phyloP scores from a whole-genome alignment of 2,113 vertebrate species.

The Casuarius casuarius region DNA sequence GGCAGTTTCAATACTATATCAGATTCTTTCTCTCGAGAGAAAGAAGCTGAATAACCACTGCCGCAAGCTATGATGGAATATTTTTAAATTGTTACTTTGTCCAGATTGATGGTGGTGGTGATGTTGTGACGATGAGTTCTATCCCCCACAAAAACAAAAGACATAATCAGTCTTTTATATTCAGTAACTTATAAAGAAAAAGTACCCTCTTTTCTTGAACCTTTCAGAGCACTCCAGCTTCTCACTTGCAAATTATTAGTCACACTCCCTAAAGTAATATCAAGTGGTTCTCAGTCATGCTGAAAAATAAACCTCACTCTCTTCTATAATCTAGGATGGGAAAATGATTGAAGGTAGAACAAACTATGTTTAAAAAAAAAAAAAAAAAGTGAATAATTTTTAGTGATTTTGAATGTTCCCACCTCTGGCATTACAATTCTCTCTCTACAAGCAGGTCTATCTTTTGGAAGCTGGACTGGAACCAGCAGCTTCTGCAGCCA shows the following conservation, averaged over 20 bases:
- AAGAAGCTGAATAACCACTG: constrained; percentile 33
- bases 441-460: background rate
- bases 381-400: background rate
- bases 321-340: background rate
- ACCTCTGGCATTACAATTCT: background rate
- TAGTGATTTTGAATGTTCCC: background rate
- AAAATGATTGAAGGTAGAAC: background rate
- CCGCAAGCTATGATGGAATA: constrained; percentile 34
- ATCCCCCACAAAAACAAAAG: constrained; percentile 26
- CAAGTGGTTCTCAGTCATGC: constrained; percentile 33
- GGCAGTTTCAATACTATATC: constrained; percentile 77
- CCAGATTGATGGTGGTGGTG: constrained; percentile 34
- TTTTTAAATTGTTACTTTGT: constrained; percentile 29
- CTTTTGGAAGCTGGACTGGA: background rate
- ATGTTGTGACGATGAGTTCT: constrained; percentile 22
- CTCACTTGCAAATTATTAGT: background rate
- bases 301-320: constrained; percentile 37
- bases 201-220: constrained; percentile 28
- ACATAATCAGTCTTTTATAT: constrained; percentile 51
- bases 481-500: background rate
- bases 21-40: constrained; percentile 70
- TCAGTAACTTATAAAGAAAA: constrained; percentile 42
- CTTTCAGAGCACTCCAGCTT: constrained; percentile 30
- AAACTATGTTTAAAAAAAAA: background rate
- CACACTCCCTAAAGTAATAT: constrained; percentile 35